Evolutionary conservation across 2,888 invertebrate genomes (phyloP).

Genomic region (Anoplius nigerrimus): DNA sequence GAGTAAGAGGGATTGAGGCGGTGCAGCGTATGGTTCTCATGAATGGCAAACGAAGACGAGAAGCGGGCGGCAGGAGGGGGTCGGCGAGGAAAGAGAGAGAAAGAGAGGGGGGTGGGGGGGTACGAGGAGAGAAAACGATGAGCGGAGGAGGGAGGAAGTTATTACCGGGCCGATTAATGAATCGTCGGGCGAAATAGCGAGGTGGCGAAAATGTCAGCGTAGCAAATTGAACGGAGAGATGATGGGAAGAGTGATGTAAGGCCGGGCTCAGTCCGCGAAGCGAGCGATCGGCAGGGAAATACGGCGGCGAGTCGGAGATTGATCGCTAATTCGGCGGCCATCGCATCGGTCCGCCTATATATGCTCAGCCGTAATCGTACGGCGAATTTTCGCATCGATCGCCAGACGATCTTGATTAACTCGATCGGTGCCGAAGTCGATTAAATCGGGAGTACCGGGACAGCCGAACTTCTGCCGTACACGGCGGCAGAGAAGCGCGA

Average conservation of each 20-base stretch:
- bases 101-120: conserved; percentile 22
- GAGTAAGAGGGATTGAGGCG: conserved; percentile 11
- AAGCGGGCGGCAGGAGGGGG: no score
- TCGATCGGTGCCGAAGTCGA: no score
- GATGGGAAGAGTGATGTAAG: conserved; percentile 36
- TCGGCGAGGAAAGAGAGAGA: conserved; percentile 3
- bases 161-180: conserved; percentile 35
- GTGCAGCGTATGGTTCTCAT: conserved; percentile 18
- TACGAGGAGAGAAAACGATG: conserved; percentile 40
- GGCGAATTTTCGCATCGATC: not conserved
- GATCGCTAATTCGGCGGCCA: no score
- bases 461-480: no score
- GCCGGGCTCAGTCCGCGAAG: conserved; percentile 6
- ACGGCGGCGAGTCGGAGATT: not conserved
- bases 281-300: conserved; percentile 14
- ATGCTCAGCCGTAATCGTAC: not conserved
- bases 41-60: not conserved
- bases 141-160: conserved; percentile 32
- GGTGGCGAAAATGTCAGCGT: conserved; percentile 26
- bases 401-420: not conserved
- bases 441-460: no score
- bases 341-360: no score
- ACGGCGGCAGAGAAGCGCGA: no score
- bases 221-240: conserved; percentile 36
- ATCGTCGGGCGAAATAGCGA: conserved; percentile 28